Conservation (phyloP, 92 coral and sea anemone genomes). For the Phenganax stokvisi region DNA sequence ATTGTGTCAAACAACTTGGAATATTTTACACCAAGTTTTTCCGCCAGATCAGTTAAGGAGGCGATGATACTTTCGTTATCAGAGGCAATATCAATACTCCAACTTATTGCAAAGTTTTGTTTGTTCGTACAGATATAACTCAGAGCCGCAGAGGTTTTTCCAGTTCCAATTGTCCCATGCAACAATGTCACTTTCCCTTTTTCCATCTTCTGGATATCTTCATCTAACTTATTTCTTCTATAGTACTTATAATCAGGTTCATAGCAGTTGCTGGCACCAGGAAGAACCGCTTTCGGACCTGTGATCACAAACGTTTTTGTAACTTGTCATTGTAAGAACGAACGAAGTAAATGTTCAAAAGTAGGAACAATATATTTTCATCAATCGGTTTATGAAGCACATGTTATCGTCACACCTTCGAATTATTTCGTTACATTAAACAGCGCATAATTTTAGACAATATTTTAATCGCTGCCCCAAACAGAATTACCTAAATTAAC, state of each 20-base stretch:
- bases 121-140: slow-evolving; percentile 6
- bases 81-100: slow-evolving; percentile 13
- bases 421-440: too few relatives aligned
- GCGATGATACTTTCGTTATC: background rate
- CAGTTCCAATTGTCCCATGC: slow-evolving; percentile 35
- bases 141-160: slow-evolving; percentile 29
- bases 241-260: background rate
- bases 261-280: background rate
- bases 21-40: slow-evolving; percentile 14
- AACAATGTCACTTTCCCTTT: slow-evolving; percentile 20
- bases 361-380: too few relatives aligned
- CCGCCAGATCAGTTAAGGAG: background rate
- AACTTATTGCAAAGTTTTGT: slow-evolving; percentile 25
- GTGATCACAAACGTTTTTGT: too few relatives aligned
- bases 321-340: too few relatives aligned
- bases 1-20: slow-evolving; percentile 7
- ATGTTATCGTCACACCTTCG: too few relatives aligned
- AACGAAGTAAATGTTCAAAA: too few relatives aligned
- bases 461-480: too few relatives aligned
- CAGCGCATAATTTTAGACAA: too few relatives aligned
- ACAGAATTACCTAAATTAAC: too few relatives aligned
- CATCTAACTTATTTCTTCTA: background rate
- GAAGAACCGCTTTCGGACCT: background rate
- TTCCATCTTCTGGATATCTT: background rate
- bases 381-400: too few relatives aligned